These are phyloP conservation scores for Chloropsis cyanopogon DNA, from an alignment of 2,113 vertebrate species.

Conservation along the genomic window DNA sequence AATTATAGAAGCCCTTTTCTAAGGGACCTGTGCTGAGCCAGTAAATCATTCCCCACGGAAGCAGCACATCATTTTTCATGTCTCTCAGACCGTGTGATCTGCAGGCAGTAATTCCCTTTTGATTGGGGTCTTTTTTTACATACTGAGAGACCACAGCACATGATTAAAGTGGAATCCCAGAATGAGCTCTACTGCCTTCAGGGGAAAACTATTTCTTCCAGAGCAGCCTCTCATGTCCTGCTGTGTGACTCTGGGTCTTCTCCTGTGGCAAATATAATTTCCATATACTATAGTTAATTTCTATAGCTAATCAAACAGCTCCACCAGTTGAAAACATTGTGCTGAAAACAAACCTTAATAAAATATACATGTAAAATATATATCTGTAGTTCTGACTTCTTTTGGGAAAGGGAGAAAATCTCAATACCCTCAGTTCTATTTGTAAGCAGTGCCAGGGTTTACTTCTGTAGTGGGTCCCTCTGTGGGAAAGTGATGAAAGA, in stretches of 20 bases:
- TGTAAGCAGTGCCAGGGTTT: background rate
- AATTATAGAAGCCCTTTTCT: background rate
- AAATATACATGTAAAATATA: background rate
- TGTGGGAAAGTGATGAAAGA: background rate
- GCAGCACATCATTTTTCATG: background rate
- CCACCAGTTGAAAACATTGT: background rate
- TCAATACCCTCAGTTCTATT: background rate
- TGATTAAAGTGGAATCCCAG: background rate
- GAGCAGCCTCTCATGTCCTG: background rate
- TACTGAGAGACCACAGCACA: background rate
- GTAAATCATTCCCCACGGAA: background rate
- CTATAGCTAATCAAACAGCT: background rate
- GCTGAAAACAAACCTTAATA: background rate
- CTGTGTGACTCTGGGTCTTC: background rate
- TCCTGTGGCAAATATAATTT: background rate
- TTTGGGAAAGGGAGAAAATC: background rate
- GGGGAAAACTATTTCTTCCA: background rate
- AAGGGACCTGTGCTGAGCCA: background rate
- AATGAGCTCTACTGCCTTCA: background rate
- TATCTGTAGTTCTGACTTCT: background rate
- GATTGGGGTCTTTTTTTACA: background rate
- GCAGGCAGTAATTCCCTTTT: background rate
- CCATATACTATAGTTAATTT: background rate
- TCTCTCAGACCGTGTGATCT: background rate
- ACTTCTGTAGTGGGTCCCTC: background rate